Evolutionary conservation across 2,113 vertebrate species (phyloP).

Genomic region (Chaetura pelagica): DNA sequence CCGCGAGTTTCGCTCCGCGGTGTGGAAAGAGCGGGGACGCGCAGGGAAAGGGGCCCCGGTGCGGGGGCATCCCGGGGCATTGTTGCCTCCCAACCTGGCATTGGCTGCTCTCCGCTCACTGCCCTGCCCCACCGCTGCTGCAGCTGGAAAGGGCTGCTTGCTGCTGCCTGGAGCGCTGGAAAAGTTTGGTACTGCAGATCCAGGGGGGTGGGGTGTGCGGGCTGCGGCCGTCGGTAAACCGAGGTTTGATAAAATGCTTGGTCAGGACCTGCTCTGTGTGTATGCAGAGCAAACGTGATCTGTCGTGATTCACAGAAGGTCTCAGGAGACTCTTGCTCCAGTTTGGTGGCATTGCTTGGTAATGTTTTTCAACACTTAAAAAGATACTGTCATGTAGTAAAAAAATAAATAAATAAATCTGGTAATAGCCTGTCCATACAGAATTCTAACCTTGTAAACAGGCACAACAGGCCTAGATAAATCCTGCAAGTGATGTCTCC

Average conservation of each 20-base stretch:
- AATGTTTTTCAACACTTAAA: background rate
- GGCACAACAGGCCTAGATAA: background rate
- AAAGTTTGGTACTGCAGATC: background rate
- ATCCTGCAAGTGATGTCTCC: background rate
- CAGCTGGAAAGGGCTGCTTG: background rate
- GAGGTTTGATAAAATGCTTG: fast-evolving
- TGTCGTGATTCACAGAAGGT: background rate
- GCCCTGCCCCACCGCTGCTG: background rate
- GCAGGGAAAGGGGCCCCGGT: background rate
- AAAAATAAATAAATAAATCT: background rate
- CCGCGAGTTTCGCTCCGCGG: background rate
- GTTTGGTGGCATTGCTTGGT: background rate
- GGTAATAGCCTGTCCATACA: fast-evolving
- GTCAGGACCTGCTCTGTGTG: background rate
- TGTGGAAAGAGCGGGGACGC: background rate
- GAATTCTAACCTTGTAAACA: background rate
- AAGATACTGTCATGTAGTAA: background rate
- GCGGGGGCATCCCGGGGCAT: background rate
- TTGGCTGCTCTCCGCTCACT: background rate
- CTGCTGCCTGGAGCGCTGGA: background rate
- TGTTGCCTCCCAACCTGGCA: background rate
- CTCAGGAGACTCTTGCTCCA: background rate
- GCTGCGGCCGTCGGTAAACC: fast-evolving
- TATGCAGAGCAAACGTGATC: background rate
- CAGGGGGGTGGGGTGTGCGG: background rate